Conservation (phyloP, 1,140 invertebrate genomes). For the Tribolium madens region DNA sequence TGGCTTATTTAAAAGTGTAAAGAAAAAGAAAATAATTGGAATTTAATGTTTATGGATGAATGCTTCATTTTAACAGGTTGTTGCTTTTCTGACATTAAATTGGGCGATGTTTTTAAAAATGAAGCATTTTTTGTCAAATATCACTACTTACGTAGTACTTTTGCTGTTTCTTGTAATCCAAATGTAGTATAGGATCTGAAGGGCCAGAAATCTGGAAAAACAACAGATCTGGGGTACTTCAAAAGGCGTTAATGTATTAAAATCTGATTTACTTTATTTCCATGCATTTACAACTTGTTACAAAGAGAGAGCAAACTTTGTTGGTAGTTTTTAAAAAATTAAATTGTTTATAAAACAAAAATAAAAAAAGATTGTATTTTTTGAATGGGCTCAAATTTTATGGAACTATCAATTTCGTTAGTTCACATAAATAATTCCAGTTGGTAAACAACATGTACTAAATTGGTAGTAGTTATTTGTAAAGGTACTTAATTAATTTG, state of each 20-base stretch:
- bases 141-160: not conserved
- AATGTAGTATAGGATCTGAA: not conserved
- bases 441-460: constrained; percentile 12
- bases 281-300: not conserved
- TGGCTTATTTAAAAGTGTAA: not conserved
- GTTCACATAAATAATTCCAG: constrained; percentile 3
- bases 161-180: not conserved
- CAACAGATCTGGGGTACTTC: not conserved
- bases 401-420: not conserved
- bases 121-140: not conserved
- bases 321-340: not conserved
- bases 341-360: not conserved
- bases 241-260: not conserved
- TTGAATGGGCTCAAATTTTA: too few species aligned
- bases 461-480: not conserved
- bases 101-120: not conserved
- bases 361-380: too few species aligned
- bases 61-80: not conserved
- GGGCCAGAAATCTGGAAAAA: not conserved
- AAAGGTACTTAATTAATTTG: constrained; percentile 27
- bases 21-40: not conserved
- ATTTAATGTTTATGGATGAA: not conserved
- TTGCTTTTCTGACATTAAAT: not conserved
- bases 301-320: not conserved
- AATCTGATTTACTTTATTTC: not conserved